These are phyloP conservation scores for Phalanger gymnotis DNA, from an alignment of 2,797 vertebrate species.

Conservation along the genomic window DNA sequence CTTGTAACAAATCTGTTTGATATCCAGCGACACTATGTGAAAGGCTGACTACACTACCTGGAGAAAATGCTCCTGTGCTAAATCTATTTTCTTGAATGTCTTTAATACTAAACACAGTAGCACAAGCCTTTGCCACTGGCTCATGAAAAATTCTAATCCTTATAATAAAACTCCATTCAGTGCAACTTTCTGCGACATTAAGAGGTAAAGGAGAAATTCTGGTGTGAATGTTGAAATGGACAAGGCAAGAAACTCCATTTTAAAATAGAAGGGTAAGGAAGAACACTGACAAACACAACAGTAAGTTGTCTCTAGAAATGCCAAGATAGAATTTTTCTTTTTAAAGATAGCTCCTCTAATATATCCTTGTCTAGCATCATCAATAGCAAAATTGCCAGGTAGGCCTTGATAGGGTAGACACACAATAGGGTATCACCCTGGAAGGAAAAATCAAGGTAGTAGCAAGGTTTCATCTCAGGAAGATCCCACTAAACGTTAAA, in stretches of 20 bases:
- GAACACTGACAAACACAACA: background rate
- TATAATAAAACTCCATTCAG: background rate
- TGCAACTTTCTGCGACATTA: background rate
- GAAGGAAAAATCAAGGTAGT: constrained; percentile 21
- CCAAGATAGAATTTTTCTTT: background rate
- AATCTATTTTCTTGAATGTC: background rate
- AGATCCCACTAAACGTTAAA: background rate
- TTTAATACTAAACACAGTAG: background rate
- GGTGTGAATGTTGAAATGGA: background rate
- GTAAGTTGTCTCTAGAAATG: background rate
- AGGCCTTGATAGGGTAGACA: background rate
- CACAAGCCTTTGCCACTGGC: background rate
- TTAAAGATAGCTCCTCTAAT: background rate
- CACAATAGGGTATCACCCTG: background rate
- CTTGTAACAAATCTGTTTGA: background rate
- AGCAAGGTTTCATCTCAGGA: background rate
- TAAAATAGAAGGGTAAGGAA: too few relatives aligned
- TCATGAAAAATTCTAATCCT: background rate
- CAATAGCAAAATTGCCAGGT: constrained; percentile 15
- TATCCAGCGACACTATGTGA: background rate
- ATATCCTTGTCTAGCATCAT: background rate
- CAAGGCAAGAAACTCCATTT: background rate
- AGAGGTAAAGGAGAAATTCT: background rate
- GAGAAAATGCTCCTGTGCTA: background rate
- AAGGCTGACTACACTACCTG: background rate